Conservation (phyloP, 2,797 vertebrate genomes). For the Halcyon badia region DNA sequence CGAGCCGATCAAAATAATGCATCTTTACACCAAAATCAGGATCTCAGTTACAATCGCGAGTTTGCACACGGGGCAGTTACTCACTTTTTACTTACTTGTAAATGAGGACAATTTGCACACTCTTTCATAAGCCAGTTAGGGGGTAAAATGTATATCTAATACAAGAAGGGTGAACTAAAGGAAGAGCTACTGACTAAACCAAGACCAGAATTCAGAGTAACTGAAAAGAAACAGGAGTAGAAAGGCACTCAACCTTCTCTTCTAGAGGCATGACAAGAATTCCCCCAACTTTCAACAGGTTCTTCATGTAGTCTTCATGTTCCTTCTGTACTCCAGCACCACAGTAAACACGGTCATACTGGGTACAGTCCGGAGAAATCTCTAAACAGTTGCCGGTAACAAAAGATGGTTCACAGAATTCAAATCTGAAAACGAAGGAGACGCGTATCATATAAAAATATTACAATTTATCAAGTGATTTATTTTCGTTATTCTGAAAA, state of each 20-base stretch:
- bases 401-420: constrained; percentile 96
- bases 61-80: background rate
- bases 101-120: background rate
- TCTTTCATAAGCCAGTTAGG: background rate
- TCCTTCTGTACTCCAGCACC: constrained; percentile 96
- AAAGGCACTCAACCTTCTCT: constrained; percentile 88
- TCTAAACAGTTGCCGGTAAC: constrained; percentile 95
- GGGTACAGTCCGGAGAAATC: constrained; percentile 90
- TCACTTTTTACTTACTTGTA: background rate
- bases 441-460: background rate
- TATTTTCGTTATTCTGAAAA: background rate
- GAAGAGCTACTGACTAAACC: background rate
- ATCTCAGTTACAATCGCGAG: background rate
- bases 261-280: constrained; percentile 97
- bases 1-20: background rate
- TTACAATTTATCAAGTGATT: background rate
- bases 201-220: background rate
- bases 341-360: constrained; percentile 96
- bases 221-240: background rate
- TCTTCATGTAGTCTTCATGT: constrained; percentile 96
- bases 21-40: background rate
- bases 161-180: background rate
- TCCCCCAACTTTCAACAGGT: constrained; percentile 92
- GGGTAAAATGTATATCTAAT: background rate
- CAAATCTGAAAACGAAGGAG: constrained; percentile 85